A percentile compares a stretch with the other conserved stretches of the same genome.
Evolutionary conservation across 1,140 invertebrate genomes (phyloP).

Genomic region (Tribolium castaneum): DNA sequence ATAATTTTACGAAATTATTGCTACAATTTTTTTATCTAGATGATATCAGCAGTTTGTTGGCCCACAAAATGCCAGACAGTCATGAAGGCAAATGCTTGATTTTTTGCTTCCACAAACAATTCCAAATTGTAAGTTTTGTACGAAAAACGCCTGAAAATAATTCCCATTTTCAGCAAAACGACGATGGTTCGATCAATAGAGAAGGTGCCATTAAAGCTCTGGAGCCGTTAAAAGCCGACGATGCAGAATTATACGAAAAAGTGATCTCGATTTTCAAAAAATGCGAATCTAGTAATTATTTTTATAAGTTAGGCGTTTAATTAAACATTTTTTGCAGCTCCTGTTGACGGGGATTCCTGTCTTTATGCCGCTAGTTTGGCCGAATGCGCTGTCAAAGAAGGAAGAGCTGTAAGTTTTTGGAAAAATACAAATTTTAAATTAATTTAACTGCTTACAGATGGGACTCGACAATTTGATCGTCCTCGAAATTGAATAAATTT

Average conservation of each 20-base stretch:
- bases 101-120: conserved; percentile 37
- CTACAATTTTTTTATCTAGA: not conserved
- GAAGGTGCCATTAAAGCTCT: conserved; percentile 7
- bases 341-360: conserved; percentile 4
- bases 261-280: conserved; percentile 12
- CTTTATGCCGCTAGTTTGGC: not conserved
- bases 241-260: conserved; percentile 37
- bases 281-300: not conserved
- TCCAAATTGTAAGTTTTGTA: conserved; percentile 17
- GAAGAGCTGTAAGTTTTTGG: conserved; percentile 31
- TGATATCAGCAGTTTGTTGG: conserved; percentile 20
- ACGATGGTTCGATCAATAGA: conserved; percentile 25
- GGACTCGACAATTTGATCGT: not conserved
- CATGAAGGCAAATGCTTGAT: conserved; percentile 40
- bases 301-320: not conserved
- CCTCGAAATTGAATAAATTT: not conserved
- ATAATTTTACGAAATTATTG: not conserved
- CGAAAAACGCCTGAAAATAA: not conserved
- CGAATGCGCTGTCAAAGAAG: conserved; percentile 32
- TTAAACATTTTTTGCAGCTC: conserved; percentile 8
- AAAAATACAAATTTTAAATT: not conserved
- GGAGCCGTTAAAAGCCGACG: conserved; percentile 35
- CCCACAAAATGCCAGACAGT: not conserved
- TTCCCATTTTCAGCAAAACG: conserved; percentile 30
- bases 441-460: not conserved